A percentile compares a stretch with the other conserved stretches of the same genome.
These are phyloP conservation scores for Polypedilum pembai DNA, from an alignment of 1,140 invertebrate species.

Conservation along the genomic window DNA sequence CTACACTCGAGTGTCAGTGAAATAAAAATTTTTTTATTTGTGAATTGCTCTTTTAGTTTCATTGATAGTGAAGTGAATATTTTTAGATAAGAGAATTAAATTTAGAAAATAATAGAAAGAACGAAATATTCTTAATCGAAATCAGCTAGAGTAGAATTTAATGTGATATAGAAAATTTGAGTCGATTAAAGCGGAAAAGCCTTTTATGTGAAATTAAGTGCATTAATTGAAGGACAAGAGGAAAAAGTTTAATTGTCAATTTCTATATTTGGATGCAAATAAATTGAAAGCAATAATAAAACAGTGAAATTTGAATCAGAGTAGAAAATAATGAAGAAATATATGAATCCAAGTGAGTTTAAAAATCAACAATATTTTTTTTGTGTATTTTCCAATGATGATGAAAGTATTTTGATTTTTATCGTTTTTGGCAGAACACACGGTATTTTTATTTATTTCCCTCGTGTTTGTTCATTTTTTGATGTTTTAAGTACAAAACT, in stretches of 20 bases:
- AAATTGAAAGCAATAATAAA: not conserved
- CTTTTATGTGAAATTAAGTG: not conserved
- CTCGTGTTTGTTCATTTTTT: no score
- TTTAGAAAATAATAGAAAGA: not conserved
- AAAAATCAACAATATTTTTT: not conserved
- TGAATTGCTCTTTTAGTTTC: not conserved
- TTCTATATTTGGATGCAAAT: not conserved
- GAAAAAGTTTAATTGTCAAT: not conserved
- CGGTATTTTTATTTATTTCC: no score
- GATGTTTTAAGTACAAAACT: no score
- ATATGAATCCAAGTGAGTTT: slow-evolving; percentile 11
- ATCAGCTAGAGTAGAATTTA: not conserved
- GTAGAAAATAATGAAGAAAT: not conserved
- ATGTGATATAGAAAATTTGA: no score
- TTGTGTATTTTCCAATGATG: no score
- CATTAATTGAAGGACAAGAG: not conserved
- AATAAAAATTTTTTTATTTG: not conserved
- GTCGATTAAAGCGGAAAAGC: no score
- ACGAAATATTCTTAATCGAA: not conserved
- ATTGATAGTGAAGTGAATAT: not conserved
- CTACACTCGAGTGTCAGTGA: not conserved
- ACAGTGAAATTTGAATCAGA: not conserved
- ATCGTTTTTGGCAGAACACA: no score
- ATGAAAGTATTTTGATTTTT: no score
- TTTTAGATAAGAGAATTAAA: not conserved